Percentiles rank a stretch among this genome's conserved stretches.
These are phyloP conservation scores for Caenorhabditis inopinata DNA, from an alignment of 1,140 invertebrate species.

Conservation along the genomic window DNA sequence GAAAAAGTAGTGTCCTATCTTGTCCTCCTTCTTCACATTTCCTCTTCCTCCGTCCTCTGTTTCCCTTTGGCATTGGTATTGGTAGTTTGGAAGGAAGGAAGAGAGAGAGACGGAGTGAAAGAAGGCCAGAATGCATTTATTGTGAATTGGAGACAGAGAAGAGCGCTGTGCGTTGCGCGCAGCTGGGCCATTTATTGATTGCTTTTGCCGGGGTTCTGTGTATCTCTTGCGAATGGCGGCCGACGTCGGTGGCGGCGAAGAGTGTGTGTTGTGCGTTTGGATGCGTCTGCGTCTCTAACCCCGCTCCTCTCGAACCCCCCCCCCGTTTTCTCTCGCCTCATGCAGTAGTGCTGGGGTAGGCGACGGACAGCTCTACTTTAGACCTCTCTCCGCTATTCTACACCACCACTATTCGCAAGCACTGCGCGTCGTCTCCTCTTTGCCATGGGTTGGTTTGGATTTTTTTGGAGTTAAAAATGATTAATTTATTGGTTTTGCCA, in stretches of 20 bases:
- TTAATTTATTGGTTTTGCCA: too few species aligned
- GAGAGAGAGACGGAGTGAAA: not conserved
- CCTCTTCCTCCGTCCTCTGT: slow-evolving; percentile 18
- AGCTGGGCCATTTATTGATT: slow-evolving; percentile 27
- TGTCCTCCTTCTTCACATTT: slow-evolving; percentile 11
- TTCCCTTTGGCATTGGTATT: slow-evolving; percentile 11
- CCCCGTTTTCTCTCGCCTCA: slow-evolving; percentile 32
- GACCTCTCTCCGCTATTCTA: slow-evolving; percentile 32
- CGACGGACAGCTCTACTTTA: slow-evolving; percentile 30
- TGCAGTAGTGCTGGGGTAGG: slow-evolving; percentile 31
- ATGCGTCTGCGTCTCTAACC: slow-evolving; percentile 12
- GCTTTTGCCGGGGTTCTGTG: not conserved
- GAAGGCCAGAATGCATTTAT: slow-evolving; percentile 18
- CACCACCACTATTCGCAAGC: slow-evolving; percentile 30
- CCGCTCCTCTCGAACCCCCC: not conserved
- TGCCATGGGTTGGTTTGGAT: slow-evolving; percentile 21
- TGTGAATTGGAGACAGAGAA: slow-evolving; percentile 11
- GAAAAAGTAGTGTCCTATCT: not conserved
- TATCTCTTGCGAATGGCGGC: not conserved
- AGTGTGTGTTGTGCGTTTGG: not conserved
- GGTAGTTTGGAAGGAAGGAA: not conserved
- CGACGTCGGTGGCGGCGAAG: not conserved
- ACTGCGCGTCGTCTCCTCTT: slow-evolving; percentile 26
- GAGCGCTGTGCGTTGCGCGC: not conserved
- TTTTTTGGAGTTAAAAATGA: not conserved